Evolutionary conservation across 2,888 invertebrate genomes (phyloP).

Genomic region (Spilarctia lutea): DNA sequence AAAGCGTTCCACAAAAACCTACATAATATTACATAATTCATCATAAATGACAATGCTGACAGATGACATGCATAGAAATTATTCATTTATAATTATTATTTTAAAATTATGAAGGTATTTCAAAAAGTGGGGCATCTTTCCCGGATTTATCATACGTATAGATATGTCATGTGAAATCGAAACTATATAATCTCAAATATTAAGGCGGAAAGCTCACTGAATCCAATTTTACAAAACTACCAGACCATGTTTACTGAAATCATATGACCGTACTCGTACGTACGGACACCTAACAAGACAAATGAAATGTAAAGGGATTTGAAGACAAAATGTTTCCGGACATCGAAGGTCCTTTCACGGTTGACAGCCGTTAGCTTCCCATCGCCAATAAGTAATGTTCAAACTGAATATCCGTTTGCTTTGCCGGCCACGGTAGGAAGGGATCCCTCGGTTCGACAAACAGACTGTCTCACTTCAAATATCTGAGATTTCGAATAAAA

Average conservation of each 20-base stretch:
- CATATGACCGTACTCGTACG: conserved; percentile 15
- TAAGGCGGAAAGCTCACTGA: neutral
- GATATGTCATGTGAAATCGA: neutral
- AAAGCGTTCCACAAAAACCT: too few species aligned
- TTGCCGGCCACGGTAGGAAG: conserved; percentile 60
- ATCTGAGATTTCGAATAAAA: conserved; percentile 59
- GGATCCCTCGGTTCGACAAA: conserved; percentile 71
- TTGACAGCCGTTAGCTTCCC: conserved; percentile 53
- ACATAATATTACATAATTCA: too few species aligned
- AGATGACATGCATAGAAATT: too few species aligned
- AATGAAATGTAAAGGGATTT: conserved; percentile 31
- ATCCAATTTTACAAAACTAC: neutral
- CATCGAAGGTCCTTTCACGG: conserved; percentile 57
- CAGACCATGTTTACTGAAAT: conserved; percentile 9
- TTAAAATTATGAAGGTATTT: too few species aligned
- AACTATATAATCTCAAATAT: neutral
- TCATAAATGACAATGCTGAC: too few species aligned
- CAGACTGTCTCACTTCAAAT: conserved; percentile 52
- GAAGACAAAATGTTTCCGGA: conserved; percentile 35
- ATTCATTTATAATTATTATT: too few species aligned
- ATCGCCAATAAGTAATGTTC: conserved; percentile 60
- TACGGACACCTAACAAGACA: conserved; percentile 21
- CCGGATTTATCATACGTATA: too few species aligned
- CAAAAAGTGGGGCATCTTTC: too few species aligned
- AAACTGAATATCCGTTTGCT: conserved; percentile 68